phyloP scores from a whole-genome alignment of 2,113 vertebrate genomes.

The Pan troglodytes region NHGRI_mPanTro3-v2.1_pri NC_072407.2:116715001-116715500 shows the following conservation, averaged over 20 bases:
- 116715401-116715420: neutral
- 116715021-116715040: neutral
- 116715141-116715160: neutral
- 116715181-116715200: neutral
- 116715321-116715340: neutral
- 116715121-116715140: neutral
- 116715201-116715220: too few species aligned
- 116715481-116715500: neutral
- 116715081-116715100: neutral
- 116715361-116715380: neutral
- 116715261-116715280: neutral
- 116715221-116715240: neutral
- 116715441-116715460: neutral
- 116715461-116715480: neutral
- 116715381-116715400: neutral
- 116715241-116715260: neutral
- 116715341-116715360: neutral
- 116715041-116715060: neutral
- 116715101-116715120: neutral
- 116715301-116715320: neutral
- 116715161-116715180: neutral
- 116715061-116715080: too few species aligned
- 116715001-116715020: neutral
- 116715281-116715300: neutral
- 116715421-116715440: neutral